phyloP scores from a whole-genome alignment of 2,888 invertebrate species.

The Tromatobia lineatoria region DNA sequence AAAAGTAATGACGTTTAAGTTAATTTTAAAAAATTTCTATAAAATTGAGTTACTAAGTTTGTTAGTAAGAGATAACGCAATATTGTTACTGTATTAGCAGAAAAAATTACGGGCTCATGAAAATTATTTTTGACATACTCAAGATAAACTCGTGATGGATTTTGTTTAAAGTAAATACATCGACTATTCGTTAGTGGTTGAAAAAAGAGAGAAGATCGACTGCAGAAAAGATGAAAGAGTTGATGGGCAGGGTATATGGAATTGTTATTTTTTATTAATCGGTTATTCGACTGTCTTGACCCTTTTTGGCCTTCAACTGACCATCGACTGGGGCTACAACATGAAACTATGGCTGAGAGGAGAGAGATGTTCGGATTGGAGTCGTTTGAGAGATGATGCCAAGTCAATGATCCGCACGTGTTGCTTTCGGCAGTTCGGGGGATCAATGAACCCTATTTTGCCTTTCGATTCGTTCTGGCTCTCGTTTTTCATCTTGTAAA shows the following conservation, averaged over 20 bases:
- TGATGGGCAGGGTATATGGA: background rate
- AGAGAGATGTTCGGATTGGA: conserved; percentile 27
- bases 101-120: too few species aligned
- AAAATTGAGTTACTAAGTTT: too few species aligned
- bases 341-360: conserved; percentile 11
- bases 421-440: conserved; percentile 36
- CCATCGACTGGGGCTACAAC: background rate
- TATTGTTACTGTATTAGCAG: too few species aligned
- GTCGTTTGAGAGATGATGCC: conserved; percentile 27
- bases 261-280: conserved; percentile 34
- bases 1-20: too few species aligned
- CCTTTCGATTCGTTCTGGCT: conserved; percentile 45
- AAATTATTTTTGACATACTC: background rate
- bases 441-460: conserved; percentile 57
- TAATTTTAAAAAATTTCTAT: too few species aligned
- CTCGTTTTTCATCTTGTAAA: conserved; percentile 38
- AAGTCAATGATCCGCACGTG: conserved; percentile 58
- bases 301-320: conserved; percentile 12
- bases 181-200: background rate
- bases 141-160: conserved; percentile 22
- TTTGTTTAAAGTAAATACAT: conserved; percentile 3
- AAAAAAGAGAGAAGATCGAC: background rate
- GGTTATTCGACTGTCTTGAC: background rate
- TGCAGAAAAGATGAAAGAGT: background rate
- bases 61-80: too few species aligned